A percentile compares a stretch with the other conserved stretches of the same genome.
phyloP scores from a whole-genome alignment of 2,888 invertebrate genomes.

The Malachius bipustulatus region DNA sequence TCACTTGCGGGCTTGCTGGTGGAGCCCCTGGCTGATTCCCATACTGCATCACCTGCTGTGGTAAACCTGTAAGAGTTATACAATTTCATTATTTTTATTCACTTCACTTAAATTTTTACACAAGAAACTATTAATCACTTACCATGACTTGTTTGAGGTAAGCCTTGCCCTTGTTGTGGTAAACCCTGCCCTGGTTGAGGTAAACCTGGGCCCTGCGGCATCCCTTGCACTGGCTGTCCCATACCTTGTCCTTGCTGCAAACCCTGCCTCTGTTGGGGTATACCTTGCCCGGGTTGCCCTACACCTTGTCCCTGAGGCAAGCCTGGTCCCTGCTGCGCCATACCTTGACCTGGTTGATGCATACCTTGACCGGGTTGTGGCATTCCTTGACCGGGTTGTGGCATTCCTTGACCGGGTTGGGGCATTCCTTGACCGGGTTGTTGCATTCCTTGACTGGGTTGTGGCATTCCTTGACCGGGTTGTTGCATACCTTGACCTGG shows the following conservation, averaged over 20 bases:
- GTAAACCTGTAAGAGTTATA: too few species aligned
- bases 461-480: neutral
- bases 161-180: neutral
- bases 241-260: slow-evolving; percentile 5
- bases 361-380: neutral
- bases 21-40: slow-evolving; percentile 22
- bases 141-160: neutral
- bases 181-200: neutral
- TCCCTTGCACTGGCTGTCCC: too few species aligned
- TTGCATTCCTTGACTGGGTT: slow-evolving; percentile 9
- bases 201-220: too few species aligned
- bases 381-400: neutral
- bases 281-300: too few species aligned
- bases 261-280: slow-evolving; percentile 7
- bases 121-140: too few species aligned
- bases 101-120: too few species aligned
- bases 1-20: slow-evolving; percentile 23
- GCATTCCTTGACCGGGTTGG: slow-evolving; percentile 8
- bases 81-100: too few species aligned
- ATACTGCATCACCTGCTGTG: too few species aligned
- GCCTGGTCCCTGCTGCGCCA: slow-evolving; percentile 6
- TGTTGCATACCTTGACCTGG: slow-evolving; percentile 1
- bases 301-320: slow-evolving; percentile 12
- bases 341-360: slow-evolving; percentile 5
- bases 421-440: slow-evolving; percentile 14